phyloP scores from a whole-genome alignment of 2,797 vertebrate genomes.

The Sebastes hopkinsi region DNA sequence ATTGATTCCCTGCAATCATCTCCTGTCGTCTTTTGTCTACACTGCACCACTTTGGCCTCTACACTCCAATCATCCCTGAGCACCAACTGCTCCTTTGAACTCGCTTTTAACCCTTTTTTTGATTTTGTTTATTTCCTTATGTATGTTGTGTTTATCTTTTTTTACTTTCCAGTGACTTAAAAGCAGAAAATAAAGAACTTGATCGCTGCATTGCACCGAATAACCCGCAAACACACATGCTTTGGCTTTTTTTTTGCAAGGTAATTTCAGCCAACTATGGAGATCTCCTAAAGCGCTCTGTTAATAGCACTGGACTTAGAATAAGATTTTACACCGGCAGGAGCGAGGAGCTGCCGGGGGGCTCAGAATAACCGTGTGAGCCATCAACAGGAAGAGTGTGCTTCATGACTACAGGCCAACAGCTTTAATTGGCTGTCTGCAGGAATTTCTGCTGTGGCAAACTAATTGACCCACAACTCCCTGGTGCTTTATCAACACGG shows the following conservation, averaged over 20 bases:
- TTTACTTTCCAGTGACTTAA: constrained; percentile 45
- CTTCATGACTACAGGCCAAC: constrained; percentile 59
- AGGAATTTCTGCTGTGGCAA: constrained; percentile 80
- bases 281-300: constrained; percentile 55
- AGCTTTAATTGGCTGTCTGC: constrained; percentile 77
- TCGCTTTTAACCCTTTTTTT: constrained; percentile 61
- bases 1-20: constrained; percentile 75
- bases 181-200: constrained; percentile 29
- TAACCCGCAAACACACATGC: constrained; percentile 26
- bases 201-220: constrained; percentile 24
- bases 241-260: constrained; percentile 45
- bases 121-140: constrained; percentile 71
- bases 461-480: constrained; percentile 85
- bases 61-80: constrained; percentile 56
- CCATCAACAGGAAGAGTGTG: constrained; percentile 71
- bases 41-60: constrained; percentile 48
- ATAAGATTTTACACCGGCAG: constrained; percentile 53
- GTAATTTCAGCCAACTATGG: constrained; percentile 51
- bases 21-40: constrained; percentile 63
- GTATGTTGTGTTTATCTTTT: constrained; percentile 58
- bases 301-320: constrained; percentile 46
- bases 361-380: constrained; percentile 60
- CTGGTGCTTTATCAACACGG: constrained; percentile 84
- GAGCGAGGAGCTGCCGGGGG: constrained; percentile 53
- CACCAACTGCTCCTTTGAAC: constrained; percentile 53